A percentile compares a stretch with the other conserved stretches of the same genome.
phyloP scores from a whole-genome alignment of 92 coral and sea anemone species.

The Phenganax marumi region DNA sequence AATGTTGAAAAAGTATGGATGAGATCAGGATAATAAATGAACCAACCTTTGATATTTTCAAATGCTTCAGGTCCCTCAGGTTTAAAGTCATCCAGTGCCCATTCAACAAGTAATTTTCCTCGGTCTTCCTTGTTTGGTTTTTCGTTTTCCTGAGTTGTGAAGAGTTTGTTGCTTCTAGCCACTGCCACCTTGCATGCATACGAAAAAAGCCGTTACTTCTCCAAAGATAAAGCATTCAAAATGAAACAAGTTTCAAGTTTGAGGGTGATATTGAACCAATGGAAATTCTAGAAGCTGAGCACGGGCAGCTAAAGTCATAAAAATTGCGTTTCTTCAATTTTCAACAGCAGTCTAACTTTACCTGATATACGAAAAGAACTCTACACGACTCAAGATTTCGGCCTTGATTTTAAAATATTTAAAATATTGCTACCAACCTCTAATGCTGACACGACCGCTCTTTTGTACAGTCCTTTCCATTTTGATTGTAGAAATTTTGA shows the following conservation, averaged over 20 bases:
- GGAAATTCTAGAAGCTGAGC: no score
- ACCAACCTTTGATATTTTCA: constrained; percentile 71
- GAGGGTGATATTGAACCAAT: neutral
- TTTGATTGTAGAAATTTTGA: constrained; percentile 59
- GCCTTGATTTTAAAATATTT: neutral
- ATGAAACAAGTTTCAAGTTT: neutral
- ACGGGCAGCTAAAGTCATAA: no score
- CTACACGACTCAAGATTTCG: neutral
- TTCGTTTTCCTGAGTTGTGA: constrained; percentile 27
- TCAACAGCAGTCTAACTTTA: neutral
- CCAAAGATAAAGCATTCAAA: neutral
- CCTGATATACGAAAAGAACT: neutral
- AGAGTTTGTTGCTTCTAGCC: constrained; percentile 41
- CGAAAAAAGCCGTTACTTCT: no score
- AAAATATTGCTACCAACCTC: no score
- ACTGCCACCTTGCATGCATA: constrained; percentile 42
- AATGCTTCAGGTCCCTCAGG: constrained; percentile 81
- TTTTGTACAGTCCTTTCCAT: constrained; percentile 89
- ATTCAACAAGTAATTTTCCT: constrained; percentile 66
- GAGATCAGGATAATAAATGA: neutral
- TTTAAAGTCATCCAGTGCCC: constrained; percentile 77
- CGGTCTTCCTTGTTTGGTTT: constrained; percentile 67
- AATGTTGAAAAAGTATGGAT: no score
- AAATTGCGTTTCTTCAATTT: no score
- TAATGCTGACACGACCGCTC: constrained; percentile 69